A percentile compares a stretch with the other conserved stretches of the same genome.
Evolutionary conservation across 2,888 invertebrate species (phyloP).

Genomic region (Entomobrya proxima): DNA sequence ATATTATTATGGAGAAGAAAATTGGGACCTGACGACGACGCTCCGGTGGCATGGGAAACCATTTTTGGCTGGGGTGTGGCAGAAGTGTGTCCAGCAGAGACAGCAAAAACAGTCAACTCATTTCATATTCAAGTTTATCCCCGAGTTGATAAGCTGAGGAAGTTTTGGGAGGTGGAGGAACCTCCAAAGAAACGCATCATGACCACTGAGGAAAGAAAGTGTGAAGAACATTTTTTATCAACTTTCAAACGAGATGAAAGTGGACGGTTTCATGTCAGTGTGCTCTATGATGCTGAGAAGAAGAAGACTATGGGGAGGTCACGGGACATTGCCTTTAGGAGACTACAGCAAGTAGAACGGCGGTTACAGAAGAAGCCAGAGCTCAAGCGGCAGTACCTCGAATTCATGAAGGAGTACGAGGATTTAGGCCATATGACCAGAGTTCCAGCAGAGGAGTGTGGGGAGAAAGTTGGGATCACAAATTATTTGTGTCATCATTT

Average conservation of each 20-base stretch:
- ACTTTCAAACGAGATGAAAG: neutral
- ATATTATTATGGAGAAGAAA: no score
- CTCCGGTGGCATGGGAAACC: neutral
- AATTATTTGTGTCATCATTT: conserved; percentile 66
- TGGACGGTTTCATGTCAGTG: neutral
- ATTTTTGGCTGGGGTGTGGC: conserved; percentile 6
- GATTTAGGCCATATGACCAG: conserved; percentile 72
- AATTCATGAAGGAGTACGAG: conserved; percentile 74
- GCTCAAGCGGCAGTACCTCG: conserved; percentile 62
- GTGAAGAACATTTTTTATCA: conserved; percentile 13
- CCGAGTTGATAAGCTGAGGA: neutral
- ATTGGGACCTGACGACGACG: neutral
- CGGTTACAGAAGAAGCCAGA: conserved; percentile 38
- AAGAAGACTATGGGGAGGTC: neutral
- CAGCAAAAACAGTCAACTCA: neutral
- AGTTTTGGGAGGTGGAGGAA: conserved; percentile 61
- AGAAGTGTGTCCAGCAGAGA: no score
- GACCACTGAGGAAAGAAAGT: conserved; percentile 12
- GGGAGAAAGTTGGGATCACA: neutral
- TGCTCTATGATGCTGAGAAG: conserved; percentile 36
- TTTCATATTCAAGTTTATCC: neutral
- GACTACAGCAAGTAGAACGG: conserved; percentile 36
- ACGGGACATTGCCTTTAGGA: neutral
- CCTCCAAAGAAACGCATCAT: neutral
- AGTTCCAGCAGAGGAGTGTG: neutral